Evolutionary conservation across 2,888 invertebrate genomes (phyloP), one percentile per base, ranked within the genome.

Genomic region (Eledona agricola): DNA sequence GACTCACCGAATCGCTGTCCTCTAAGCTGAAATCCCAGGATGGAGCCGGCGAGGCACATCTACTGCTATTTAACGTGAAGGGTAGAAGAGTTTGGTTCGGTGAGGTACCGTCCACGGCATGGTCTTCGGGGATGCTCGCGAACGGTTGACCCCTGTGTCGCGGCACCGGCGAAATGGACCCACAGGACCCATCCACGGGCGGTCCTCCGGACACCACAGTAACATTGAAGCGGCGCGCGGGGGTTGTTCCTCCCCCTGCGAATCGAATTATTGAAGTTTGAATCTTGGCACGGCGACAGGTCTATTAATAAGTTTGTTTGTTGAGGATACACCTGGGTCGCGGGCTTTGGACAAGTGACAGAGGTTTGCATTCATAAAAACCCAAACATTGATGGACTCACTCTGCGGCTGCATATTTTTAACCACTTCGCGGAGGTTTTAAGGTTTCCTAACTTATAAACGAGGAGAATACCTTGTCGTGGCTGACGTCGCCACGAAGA

Each of bases 151-250:
- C 73, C 10, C 77, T 66, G 61, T 75, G 75, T 53, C 78, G 67
- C 19, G 77, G 72, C 10, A 70, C 70, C 31, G 71, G 75, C 23
- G 70, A 72, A 11, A 62, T 68, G 53, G 64, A 64, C 34, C 64
- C 71, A 38, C 63, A 65, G 43, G 61, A 62, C 29, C 56, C 59
- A 34, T 52, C 62, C 29, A 53, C 29, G 11, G 31, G 16, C 15
- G 55, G 37, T 22, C 55, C 62, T 12, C 60, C 57, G 7, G 68
- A 51, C 43, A 76, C 75, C 12, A 77, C 77, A 19, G 80, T 81
- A 64, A 82, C 80, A 70, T 81, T 81, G 73, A 82, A 82, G 53
- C 82, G 80, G 35, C 81, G 72, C 22, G 63, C 65, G 35, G 64
- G 59, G 26, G 70, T 59, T 40, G 67, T 40, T 13, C 54, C 49